Evolutionary conservation across 2,888 invertebrate genomes (phyloP).

Genomic region (Campoplex nolae): DNA sequence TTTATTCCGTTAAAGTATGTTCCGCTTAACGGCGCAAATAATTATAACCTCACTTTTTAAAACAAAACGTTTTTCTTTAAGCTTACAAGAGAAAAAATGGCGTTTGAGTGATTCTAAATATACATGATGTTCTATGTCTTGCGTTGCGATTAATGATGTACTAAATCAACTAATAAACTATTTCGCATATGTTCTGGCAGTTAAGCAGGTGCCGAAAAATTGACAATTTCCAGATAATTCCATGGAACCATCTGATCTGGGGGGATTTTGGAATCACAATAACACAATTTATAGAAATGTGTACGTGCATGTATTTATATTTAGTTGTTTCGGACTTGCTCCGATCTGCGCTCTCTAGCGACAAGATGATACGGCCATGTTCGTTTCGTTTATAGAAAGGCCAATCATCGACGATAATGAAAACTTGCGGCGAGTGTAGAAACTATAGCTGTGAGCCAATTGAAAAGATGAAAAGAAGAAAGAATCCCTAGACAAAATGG

Average conservation of each 20-base stretch:
- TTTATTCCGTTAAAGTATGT: slow-evolving; percentile 3
- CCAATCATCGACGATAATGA: not conserved
- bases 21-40: not conserved
- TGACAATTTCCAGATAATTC: slow-evolving; percentile 17
- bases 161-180: not conserved
- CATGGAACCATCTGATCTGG: not conserved
- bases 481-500: slow-evolving; percentile 30
- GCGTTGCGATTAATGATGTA: not conserved
- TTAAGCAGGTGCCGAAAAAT: slow-evolving; percentile 11
- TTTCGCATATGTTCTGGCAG: not conserved
- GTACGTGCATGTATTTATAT: too few relatives aligned
- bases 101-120: not conserved
- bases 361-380: too few relatives aligned
- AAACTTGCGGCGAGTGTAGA: not conserved
- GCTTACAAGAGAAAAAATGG: not conserved
- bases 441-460: not conserved
- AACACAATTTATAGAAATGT: not conserved
- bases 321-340: too few relatives aligned
- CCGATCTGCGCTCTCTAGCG: too few relatives aligned
- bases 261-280: not conserved
- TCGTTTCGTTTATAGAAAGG: not conserved
- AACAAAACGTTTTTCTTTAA: not conserved
- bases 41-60: slow-evolving; percentile 55
- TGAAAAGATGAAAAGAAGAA: too few relatives aligned
- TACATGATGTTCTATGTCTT: slow-evolving; percentile 7